phyloP scores from a whole-genome alignment of 2,888 invertebrate species.

The Malthinus seriepunctatus region DNA sequence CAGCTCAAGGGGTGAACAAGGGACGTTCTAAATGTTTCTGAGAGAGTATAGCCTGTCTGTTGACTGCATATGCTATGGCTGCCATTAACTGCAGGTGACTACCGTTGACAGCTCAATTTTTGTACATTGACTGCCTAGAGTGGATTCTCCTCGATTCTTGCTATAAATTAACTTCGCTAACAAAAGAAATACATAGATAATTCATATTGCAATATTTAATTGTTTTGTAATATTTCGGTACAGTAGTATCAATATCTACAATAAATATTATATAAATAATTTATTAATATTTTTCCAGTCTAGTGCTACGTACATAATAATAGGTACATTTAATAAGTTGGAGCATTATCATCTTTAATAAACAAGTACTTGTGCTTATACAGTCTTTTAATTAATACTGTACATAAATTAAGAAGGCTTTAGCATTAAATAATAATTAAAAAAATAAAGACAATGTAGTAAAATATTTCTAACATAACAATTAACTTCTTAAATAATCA shows the following conservation, averaged over 20 bases:
- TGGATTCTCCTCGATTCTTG: no score
- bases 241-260: conserved; percentile 14
- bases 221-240: conserved; percentile 10
- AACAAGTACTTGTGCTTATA: conserved; percentile 17
- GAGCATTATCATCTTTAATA: conserved; percentile 8
- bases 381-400: conserved; percentile 25
- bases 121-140: no score
- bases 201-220: background rate
- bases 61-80: no score
- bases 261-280: conserved; percentile 21
- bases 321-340: conserved; percentile 15
- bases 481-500: conserved; percentile 2
- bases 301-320: conserved; percentile 10
- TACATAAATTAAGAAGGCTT: conserved; percentile 15
- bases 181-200: background rate
- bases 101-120: no score
- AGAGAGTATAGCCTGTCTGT: no score
- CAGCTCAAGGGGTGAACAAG: no score
- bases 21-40: no score
- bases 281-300: conserved; percentile 9
- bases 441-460: conserved; percentile 19
- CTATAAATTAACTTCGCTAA: no score
- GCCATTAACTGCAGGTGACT: no score
- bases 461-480: conserved; percentile 12
- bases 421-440: conserved; percentile 12